A percentile compares a stretch with the other conserved stretches of the same genome.
Evolutionary conservation across 2,797 vertebrate species (phyloP).

Genomic region (Orestias chungarensis): DNA sequence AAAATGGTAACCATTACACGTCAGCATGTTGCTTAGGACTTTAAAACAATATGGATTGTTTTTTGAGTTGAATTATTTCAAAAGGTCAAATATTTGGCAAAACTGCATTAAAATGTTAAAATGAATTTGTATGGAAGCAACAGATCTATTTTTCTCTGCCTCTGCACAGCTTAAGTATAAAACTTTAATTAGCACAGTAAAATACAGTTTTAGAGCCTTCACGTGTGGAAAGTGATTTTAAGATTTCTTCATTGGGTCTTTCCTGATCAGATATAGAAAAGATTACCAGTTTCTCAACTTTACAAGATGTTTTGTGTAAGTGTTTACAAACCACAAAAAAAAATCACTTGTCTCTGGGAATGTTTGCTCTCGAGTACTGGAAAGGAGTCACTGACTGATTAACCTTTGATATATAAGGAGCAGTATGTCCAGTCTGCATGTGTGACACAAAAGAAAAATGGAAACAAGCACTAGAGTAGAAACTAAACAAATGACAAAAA

Average conservation of each 20-base stretch:
- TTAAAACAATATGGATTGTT: no score
- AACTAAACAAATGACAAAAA: no score
- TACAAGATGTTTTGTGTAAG: not conserved
- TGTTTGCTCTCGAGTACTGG: no score
- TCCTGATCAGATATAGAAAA: not conserved
- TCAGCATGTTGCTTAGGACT: no score
- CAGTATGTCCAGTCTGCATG: no score
- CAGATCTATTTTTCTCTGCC: not conserved
- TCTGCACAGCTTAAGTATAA: not conserved
- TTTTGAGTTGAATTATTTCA: not conserved
- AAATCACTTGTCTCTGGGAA: no score
- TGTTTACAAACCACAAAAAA: no score
- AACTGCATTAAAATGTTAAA: not conserved
- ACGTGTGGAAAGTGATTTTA: not conserved
- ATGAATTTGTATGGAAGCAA: not conserved
- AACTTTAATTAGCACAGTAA: not conserved
- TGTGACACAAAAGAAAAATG: no score
- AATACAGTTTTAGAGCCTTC: not conserved
- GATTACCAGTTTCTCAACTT: not conserved
- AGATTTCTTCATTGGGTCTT: not conserved
- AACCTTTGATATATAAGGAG: no score
- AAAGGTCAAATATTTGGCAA: not conserved
- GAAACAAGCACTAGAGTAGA: no score
- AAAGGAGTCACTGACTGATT: no score
- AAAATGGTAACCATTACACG: no score